Percentiles rank a stretch among this genome's conserved stretches.
These are phyloP conservation scores for Mormyrops attenuatus DNA, from an alignment of 2,797 vertebrate genomes.

Conservation along the genomic window DNA sequence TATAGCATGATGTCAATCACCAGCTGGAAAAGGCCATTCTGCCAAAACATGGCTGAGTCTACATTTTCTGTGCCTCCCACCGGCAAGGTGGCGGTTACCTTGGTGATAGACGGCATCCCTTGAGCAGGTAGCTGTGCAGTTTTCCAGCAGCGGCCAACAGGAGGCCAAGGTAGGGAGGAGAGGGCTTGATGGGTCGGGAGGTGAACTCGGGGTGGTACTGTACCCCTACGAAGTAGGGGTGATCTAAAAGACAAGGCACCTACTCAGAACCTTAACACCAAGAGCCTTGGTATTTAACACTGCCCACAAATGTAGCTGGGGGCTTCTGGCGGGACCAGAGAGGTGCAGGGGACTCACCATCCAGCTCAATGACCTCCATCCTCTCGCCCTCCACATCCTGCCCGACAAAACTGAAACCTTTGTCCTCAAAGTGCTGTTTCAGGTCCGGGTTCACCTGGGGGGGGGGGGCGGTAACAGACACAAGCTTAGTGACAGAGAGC, in stretches of 20 bases:
- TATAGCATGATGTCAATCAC: background rate
- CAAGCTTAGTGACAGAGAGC: background rate
- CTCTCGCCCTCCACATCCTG: slow-evolving; percentile 87
- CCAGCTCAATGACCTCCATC: slow-evolving; percentile 91
- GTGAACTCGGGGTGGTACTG: slow-evolving; percentile 96
- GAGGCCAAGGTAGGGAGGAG: slow-evolving; percentile 86
- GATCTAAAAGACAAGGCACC: slow-evolving; percentile 60
- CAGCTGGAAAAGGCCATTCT: background rate
- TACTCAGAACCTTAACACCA: background rate
- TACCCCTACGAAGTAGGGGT: slow-evolving; percentile 88
- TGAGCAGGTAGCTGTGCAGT: slow-evolving; percentile 79
- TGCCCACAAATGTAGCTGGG: background rate
- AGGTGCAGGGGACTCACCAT: slow-evolving; percentile 60
- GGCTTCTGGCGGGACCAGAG: background rate
- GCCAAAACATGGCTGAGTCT: background rate
- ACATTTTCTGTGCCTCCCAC: background rate
- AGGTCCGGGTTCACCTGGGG: slow-evolving; percentile 85
- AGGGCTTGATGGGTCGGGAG: slow-evolving; percentile 91
- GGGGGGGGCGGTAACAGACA: background rate
- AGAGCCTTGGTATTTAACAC: background rate
- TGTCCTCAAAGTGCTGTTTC: slow-evolving; percentile 77
- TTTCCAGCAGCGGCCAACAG: slow-evolving; percentile 82
- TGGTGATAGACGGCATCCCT: slow-evolving; percentile 86
- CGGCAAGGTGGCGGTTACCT: slow-evolving; percentile 59
- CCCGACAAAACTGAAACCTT: slow-evolving; percentile 83